phyloP scores from a whole-genome alignment of 1,140 invertebrate species.

The Drosophila miranda region DNA sequence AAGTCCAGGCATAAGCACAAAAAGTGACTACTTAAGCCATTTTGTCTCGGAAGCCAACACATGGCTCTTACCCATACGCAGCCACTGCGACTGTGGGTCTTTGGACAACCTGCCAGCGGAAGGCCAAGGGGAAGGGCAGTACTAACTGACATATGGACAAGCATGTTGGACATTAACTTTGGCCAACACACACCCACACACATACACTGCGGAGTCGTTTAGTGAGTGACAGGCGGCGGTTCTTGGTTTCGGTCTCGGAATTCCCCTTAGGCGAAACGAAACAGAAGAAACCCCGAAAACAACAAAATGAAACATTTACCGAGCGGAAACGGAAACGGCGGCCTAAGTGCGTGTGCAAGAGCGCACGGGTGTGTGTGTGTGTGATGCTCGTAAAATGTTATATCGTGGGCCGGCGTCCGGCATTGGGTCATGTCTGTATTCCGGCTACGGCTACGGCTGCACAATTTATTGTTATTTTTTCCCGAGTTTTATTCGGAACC shows the following conservation, averaged over 20 bases:
- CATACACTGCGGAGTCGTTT: conserved; percentile 38
- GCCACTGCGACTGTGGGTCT: neutral
- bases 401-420: conserved; percentile 28
- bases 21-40: conserved; percentile 80
- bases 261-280: conserved; percentile 1
- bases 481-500: neutral
- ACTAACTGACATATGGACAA: conserved; percentile 75
- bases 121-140: conserved; percentile 12
- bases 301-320: conserved; percentile 77
- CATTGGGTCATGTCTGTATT: neutral
- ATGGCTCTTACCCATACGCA: conserved; percentile 33
- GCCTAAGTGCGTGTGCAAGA: conserved; percentile 42
- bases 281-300: conserved; percentile 10
- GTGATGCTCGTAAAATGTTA: conserved; percentile 60
- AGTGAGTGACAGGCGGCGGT: conserved; percentile 62
- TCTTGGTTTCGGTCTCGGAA: conserved; percentile 26
- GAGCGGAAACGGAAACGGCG: conserved; percentile 73
- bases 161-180: conserved; percentile 71
- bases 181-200: conserved; percentile 31
- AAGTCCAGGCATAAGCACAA: conserved; percentile 78
- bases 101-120: neutral
- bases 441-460: conserved; percentile 4
- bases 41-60: conserved; percentile 73
- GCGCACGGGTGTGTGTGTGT: conserved; percentile 22
- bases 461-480: conserved; percentile 34